These are phyloP conservation scores for Pantala flavescens DNA, from an alignment of 1,140 invertebrate species.

Conservation along the genomic window DNA sequence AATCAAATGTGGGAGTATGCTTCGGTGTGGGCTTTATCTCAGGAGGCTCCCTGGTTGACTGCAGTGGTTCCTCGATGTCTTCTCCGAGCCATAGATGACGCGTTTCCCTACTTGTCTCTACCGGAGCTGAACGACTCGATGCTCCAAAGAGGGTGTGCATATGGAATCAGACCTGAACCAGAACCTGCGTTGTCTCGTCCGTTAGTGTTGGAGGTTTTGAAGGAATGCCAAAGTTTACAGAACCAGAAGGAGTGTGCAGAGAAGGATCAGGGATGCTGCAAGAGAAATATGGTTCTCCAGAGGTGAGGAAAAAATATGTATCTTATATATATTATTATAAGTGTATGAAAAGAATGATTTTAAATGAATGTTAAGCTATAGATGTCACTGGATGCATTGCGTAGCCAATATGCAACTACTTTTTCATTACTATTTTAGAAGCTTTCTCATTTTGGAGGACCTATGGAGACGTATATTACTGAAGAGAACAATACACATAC, in stretches of 20 bases:
- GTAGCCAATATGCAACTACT: too few species aligned
- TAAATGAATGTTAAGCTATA: too few species aligned
- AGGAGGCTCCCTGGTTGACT: slow-evolving; percentile 18
- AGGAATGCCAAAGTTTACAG: neutral
- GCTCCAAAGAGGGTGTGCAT: slow-evolving; percentile 13
- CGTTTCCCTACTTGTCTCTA: slow-evolving; percentile 15
- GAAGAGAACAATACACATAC: too few species aligned
- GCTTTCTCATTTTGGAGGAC: too few species aligned
- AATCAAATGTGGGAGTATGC: slow-evolving; percentile 28
- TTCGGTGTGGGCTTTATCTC: slow-evolving; percentile 23
- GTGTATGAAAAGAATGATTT: too few species aligned
- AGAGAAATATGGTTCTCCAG: slow-evolving; percentile 11
- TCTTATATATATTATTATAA: too few species aligned
- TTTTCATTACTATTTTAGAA: too few species aligned
- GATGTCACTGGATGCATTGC: too few species aligned
- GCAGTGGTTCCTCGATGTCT: slow-evolving; percentile 15
- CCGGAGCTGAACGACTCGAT: slow-evolving; percentile 19
- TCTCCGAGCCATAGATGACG: slow-evolving; percentile 7
- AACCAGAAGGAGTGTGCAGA: neutral
- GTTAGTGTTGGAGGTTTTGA: neutral
- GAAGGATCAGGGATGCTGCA: neutral
- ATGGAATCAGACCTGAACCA: neutral
- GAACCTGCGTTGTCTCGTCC: neutral
- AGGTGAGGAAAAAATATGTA: neutral
- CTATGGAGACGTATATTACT: too few species aligned